These are phyloP conservation scores for Colostygia pectinataria DNA, from an alignment of 2,888 invertebrate genomes.

Conservation along the genomic window DNA sequence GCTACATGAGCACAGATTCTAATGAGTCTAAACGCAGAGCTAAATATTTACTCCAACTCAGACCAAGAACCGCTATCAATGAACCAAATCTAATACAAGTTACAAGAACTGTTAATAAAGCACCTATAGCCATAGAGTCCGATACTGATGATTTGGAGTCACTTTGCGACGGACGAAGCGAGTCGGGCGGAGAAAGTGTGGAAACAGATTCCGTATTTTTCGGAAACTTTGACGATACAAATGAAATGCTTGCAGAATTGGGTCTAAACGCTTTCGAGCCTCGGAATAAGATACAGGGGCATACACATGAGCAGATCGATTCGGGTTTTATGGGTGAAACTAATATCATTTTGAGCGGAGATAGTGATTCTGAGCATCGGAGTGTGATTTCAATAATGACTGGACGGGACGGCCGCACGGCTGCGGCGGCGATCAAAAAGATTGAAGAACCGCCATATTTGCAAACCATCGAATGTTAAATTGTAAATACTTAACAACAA, in stretches of 20 bases:
- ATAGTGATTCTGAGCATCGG: conserved; percentile 76
- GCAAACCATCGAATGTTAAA: conserved; percentile 67
- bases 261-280: conserved; percentile 57
- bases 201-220: conserved; percentile 95
- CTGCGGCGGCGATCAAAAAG: conserved; percentile 62
- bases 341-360: conserved; percentile 74
- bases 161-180: conserved; percentile 90
- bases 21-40: conserved; percentile 83
- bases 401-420: conserved; percentile 42
- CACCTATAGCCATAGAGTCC: conserved; percentile 69
- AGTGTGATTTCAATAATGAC: conserved; percentile 77
- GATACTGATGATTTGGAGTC: conserved; percentile 90
- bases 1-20: conserved; percentile 93
- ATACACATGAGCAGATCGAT: conserved; percentile 65
- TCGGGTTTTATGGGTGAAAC: conserved; percentile 76
- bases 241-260: conserved; percentile 68
- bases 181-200: conserved; percentile 93
- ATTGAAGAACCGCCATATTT: conserved; percentile 65
- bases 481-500: neutral
- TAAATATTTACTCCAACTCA: conserved; percentile 72
- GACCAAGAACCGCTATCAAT: conserved; percentile 54
- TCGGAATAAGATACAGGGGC: conserved; percentile 48
- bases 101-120: conserved; percentile 48
- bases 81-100: conserved; percentile 48
- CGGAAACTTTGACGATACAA: conserved; percentile 85